Evolutionary conservation across 2,888 invertebrate species (phyloP).

Genomic region (Drosophila bunnanda): DNA sequence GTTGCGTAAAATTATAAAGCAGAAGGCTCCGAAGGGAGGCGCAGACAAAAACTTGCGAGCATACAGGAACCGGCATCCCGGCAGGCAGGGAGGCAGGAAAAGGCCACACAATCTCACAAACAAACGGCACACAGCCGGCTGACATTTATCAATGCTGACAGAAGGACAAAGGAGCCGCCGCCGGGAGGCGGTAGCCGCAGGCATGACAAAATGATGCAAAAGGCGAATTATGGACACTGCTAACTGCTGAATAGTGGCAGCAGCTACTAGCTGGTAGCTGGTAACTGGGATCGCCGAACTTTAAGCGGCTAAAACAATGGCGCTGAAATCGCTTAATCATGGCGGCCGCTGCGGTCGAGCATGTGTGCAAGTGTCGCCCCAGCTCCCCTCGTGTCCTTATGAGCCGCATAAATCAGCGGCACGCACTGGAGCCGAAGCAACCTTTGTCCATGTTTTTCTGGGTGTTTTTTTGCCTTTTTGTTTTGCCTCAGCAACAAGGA

Average conservation of each 20-base stretch:
- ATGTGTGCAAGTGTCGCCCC: conserved; percentile 54
- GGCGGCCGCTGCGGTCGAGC: conserved; percentile 67
- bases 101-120: conserved; percentile 34
- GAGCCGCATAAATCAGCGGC: conserved; percentile 68
- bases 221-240: conserved; percentile 58
- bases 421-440: conserved; percentile 59
- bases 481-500: conserved; percentile 50
- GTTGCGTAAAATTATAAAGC: conserved; percentile 72
- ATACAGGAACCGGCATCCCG: conserved; percentile 51
- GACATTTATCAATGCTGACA: conserved; percentile 79
- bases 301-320: conserved; percentile 72
- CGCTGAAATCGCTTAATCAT: conserved; percentile 83
- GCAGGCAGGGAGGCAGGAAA: conserved; percentile 15
- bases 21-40: conserved; percentile 21
- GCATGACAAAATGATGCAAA: conserved; percentile 78
- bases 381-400: conserved; percentile 26
- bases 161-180: conserved; percentile 64
- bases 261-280: not conserved
- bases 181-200: conserved; percentile 50
- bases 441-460: conserved; percentile 51
- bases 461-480: conserved; percentile 38
- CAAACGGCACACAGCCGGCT: conserved; percentile 58
- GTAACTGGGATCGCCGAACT: conserved; percentile 14
- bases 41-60: conserved; percentile 58
- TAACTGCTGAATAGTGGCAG: conserved; percentile 4